Base-by-base conservation (phyloP, 2,113 vertebrate genomes). In the Colistium nudipinnis region DNA sequence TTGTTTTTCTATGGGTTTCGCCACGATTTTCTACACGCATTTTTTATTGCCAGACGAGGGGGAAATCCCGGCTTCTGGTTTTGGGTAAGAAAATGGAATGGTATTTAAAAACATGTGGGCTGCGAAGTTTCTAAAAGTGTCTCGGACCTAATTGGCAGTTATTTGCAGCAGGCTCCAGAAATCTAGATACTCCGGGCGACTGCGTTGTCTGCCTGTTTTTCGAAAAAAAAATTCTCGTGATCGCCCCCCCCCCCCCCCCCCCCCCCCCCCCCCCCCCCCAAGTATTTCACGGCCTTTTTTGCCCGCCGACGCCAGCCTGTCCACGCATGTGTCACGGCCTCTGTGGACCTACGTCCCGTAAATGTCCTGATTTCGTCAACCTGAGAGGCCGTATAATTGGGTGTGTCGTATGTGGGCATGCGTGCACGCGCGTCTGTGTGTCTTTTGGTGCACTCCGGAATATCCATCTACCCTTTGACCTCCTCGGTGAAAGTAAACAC, bases 401-500 rank as follows among this genome's bases (percentile, higher is more conserved):
- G 11, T n/a, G 27, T 45, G 59, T 33, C n/a, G 41, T 56, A 44
- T 53, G 60, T 36, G 45, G 6, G n/a, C 33, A 28, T 41, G 12
- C 19, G 28, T 47, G 54, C 22, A 35, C 41, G 54, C 11, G 22
- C 19, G 53, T 19, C 25, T 25, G 52, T 19, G 59, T 28, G 35
- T 31, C 12, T 38, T 22, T 6, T 51, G 22, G n/a, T 56, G n/a
- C 14, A 13, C 59, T 60, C 25, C 66, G 51, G 38, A 70, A 71
- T 67, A 63, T 20, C 39, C 8, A 1, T 52, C 24, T n/a, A 16
- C 13, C 51, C 54, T 81, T 70, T 80, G 66, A 82, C 53, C 55
- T 30, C 47, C 13, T n/a, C 14, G 30, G 24, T 38, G 16, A 80
- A 77, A 73, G 64, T 55, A 73, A 70, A 78, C 57, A 73, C 49